These are phyloP conservation scores for Nothobranchius furzeri DNA, from an alignment of 2,113 vertebrate species.

Conservation along the genomic window DNA sequence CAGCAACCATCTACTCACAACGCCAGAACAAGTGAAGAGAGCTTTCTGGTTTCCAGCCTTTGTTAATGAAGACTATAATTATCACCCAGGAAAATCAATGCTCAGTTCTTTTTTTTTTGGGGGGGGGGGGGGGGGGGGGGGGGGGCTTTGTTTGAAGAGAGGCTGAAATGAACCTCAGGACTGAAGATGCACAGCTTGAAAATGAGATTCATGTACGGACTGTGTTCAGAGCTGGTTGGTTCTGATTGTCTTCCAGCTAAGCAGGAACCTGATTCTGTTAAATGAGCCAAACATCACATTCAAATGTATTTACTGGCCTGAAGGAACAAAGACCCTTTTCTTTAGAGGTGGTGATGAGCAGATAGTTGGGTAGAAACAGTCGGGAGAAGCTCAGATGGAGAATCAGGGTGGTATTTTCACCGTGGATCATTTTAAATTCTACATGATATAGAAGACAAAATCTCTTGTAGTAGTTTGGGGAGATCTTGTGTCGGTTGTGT, in stretches of 20 bases:
- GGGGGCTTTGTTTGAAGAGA: slow-evolving; percentile 22
- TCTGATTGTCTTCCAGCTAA: too few species aligned
- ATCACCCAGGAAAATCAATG: slow-evolving; percentile 59
- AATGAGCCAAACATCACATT: slow-evolving; percentile 63
- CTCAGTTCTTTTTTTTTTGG: slow-evolving; percentile 22
- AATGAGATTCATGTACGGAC: slow-evolving; percentile 60
- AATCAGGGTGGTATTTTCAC: too few species aligned
- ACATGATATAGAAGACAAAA: too few species aligned
- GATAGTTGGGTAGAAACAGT: too few species aligned
- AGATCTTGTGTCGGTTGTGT: too few species aligned
- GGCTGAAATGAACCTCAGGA: slow-evolving; percentile 37
- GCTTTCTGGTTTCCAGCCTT: slow-evolving; percentile 35
- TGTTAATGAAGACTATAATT: slow-evolving; percentile 65
- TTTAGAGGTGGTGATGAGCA: not conserved
- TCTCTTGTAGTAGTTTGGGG: too few species aligned
- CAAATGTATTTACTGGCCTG: slow-evolving; percentile 46
- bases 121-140: not conserved
- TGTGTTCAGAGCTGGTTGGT: too few species aligned
- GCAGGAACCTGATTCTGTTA: slow-evolving; percentile 26
- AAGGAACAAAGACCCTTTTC: slow-evolving; percentile 26
- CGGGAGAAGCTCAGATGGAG: too few species aligned
- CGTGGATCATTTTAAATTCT: too few species aligned
- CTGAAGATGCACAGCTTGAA: slow-evolving; percentile 18
- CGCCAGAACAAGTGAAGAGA: not conserved
- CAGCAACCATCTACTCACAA: not conserved